phyloP scores from a whole-genome alignment of 2,888 invertebrate species.

The Dendrolimus pini region DNA sequence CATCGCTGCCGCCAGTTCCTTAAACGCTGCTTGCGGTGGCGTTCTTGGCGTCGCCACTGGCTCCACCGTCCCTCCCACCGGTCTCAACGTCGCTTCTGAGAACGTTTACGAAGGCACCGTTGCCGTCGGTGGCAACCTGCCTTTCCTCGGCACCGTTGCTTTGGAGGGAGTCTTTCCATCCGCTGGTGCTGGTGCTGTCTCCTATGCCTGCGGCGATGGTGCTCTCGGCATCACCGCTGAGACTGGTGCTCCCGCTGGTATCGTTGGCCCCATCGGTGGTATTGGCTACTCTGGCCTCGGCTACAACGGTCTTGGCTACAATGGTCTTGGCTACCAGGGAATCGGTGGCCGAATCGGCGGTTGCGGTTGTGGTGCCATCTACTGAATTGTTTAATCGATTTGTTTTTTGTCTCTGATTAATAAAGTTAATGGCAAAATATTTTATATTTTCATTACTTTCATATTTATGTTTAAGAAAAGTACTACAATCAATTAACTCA shows the following conservation, averaged over 20 bases:
- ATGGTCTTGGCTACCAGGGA: constrained; percentile 4
- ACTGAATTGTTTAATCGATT: constrained; percentile 1
- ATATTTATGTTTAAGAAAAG: too few species aligned
- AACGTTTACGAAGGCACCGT: constrained; percentile 22
- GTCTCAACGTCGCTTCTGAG: constrained; percentile 23
- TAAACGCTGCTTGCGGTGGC: constrained; percentile 12
- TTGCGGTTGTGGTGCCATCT: constrained; percentile 4
- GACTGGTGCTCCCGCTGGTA: constrained; percentile 12
- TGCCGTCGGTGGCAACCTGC: constrained; percentile 20
- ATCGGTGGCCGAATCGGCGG: constrained; percentile 6
- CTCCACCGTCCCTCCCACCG: constrained; percentile 22
- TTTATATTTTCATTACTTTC: neutral
- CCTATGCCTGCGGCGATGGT: constrained; percentile 9
- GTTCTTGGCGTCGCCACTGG: constrained; percentile 20
- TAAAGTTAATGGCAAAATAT: neutral
- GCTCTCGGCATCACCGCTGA: constrained; percentile 7
- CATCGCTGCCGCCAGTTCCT: constrained; percentile 6
- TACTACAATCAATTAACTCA: too few species aligned
- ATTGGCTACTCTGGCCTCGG: constrained; percentile 3
- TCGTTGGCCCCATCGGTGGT: constrained; percentile 3
- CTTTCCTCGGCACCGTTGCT: constrained; percentile 14
- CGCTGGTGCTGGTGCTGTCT: constrained; percentile 8
- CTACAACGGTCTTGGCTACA: constrained; percentile 5
- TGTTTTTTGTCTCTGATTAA: neutral
- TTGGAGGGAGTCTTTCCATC: constrained; percentile 7